Evolutionary conservation across 2,888 invertebrate genomes (phyloP), one percentile per base, ranked within the genome.

Genomic region (Sisyra nigra): DNA sequence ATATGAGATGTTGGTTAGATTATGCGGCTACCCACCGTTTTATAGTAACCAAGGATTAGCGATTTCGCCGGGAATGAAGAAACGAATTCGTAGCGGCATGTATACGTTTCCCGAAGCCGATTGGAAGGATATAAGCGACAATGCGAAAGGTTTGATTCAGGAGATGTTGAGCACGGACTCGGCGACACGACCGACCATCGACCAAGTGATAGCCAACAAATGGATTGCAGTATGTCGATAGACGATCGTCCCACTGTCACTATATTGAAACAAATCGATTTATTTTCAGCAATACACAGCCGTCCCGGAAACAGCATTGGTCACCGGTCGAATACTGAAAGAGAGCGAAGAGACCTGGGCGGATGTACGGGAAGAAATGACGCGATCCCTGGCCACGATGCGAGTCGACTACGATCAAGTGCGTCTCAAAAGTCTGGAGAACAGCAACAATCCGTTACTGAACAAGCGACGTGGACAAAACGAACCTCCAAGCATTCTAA

Each of bases 21-120:
- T 98, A 47, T 97, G 97, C 61, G 98, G 98, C 0, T 98, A 94
- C 64, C 98, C 98, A 7, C 98, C 98, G 1, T 98, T 98, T 67
- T 98, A 96, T 65, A 94, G 94, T 57, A 92, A 93, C 62, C 91
- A 94, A 55, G 98, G 97, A 0, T 71, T 92, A 42, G 93, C 97
- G 31, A 97, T 98, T 60, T 96, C 94, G 1, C 97, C 98, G 0
- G 98, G 98, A 4, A 98, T 98, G 98, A 98, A 97, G 62, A 92
- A 86, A 61, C 73, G 92, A 47, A 94, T 94, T 55, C 75, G 94
- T 52, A 76, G 89, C 40, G 98, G 98, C 0, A 93, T 97, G 60
- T 98, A 94, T 62, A 92, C 92, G 54, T 98, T 98, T 60, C 96
- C 97, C 0, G 80, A 84, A 57, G 91, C 92, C 0, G 94, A 94